These are phyloP conservation scores for Seladonia tumulorum DNA, from an alignment of 2,888 invertebrate species.

Conservation along the genomic window DNA sequence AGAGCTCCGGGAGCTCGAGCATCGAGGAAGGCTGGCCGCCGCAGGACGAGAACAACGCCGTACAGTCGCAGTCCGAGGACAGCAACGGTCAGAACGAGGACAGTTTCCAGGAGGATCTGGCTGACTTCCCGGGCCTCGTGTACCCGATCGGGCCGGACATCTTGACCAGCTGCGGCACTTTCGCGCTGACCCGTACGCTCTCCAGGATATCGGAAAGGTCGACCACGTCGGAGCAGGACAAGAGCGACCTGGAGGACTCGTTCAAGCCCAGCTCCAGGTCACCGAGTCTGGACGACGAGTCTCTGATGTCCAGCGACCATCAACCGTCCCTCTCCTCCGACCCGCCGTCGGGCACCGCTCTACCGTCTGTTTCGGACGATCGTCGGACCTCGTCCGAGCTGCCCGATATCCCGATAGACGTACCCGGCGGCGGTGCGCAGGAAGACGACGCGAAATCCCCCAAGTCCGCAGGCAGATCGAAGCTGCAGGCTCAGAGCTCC, in stretches of 20 bases:
- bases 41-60: slow-evolving; percentile 85
- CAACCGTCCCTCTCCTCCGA: slow-evolving; percentile 94
- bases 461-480: slow-evolving; percentile 71
- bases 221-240: slow-evolving; percentile 93
- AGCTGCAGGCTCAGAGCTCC: slow-evolving; percentile 86
- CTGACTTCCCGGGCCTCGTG: slow-evolving; percentile 91
- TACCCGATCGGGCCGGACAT: slow-evolving; percentile 90
- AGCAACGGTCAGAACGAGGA: slow-evolving; percentile 82
- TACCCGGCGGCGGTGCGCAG: slow-evolving; percentile 85
- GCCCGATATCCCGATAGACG: slow-evolving; percentile 93
- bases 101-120: slow-evolving; percentile 90
- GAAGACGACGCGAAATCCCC: slow-evolving; percentile 81
- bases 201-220: slow-evolving; percentile 95
- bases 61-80: slow-evolving; percentile 80
- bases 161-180: slow-evolving; percentile 90
- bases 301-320: slow-evolving; percentile 92
- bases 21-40: slow-evolving; percentile 93
- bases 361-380: slow-evolving; percentile 89
- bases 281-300: slow-evolving; percentile 93
- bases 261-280: slow-evolving; percentile 94
- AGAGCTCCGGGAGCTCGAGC: slow-evolving; percentile 94
- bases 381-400: slow-evolving; percentile 93
- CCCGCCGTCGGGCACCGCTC: slow-evolving; percentile 86
- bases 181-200: slow-evolving; percentile 90
- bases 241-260: slow-evolving; percentile 93